Evolutionary conservation across 2,113 vertebrate genomes (phyloP).

Genomic region (Phalacrocorax pelagicus): DNA sequence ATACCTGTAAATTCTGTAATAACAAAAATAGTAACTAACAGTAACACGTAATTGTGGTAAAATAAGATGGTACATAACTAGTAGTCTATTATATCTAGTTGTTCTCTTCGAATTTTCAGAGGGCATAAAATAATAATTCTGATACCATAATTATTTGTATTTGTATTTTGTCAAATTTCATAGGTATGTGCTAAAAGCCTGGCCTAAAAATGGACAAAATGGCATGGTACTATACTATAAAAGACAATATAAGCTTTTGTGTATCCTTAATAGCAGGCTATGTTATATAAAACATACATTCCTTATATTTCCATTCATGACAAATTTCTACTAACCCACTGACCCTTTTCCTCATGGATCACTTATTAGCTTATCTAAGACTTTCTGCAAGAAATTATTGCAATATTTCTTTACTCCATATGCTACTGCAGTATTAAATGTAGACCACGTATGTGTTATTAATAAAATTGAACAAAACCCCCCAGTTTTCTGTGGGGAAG

Average conservation of each 20-base stretch:
- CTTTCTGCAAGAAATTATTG: neutral
- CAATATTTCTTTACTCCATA: neutral
- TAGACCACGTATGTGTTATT: neutral
- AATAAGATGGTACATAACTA: neutral
- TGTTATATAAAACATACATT: neutral
- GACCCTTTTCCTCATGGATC: neutral
- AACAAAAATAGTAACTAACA: neutral
- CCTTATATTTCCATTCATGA: neutral
- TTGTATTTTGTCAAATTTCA: neutral
- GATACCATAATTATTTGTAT: neutral
- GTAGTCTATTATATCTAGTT: neutral
- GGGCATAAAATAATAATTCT: neutral
- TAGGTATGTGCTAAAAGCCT: neutral
- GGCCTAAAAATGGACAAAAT: neutral
- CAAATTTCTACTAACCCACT: neutral
- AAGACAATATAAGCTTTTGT: neutral
- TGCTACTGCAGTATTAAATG: neutral
- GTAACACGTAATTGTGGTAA: neutral
- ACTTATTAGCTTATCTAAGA: neutral
- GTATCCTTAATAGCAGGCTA: neutral
- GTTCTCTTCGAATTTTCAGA: neutral
- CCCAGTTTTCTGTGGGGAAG: neutral
- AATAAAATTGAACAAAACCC: neutral
- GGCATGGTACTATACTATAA: fast-evolving
- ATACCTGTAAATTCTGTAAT: neutral